Percentiles rank a stretch among this genome's conserved stretches.
These are phyloP conservation scores for Argynnis bischoffii DNA, from an alignment of 2,888 invertebrate genomes.

Conservation along the genomic window DNA sequence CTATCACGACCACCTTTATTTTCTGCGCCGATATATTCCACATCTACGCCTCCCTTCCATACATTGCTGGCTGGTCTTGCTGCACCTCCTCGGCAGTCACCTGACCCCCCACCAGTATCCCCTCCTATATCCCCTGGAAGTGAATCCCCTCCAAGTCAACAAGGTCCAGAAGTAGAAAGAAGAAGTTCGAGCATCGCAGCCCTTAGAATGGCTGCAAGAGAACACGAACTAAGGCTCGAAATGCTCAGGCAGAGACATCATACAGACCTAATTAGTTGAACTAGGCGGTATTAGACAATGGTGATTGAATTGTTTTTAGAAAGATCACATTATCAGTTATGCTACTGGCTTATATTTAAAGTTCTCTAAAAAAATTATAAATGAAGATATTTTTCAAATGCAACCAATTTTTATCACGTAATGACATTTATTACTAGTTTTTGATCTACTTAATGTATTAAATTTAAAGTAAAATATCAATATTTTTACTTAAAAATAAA, in stretches of 20 bases:
- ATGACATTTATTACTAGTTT: background rate
- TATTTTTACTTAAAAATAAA: background rate
- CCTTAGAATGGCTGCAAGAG: constrained; percentile 92
- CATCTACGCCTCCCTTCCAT: constrained; percentile 68
- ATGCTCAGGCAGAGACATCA: constrained; percentile 90
- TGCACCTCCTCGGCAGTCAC: constrained; percentile 75
- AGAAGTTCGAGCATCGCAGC: constrained; percentile 94
- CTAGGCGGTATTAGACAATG: constrained; percentile 38
- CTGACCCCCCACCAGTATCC: constrained; percentile 75
- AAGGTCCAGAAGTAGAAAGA: constrained; percentile 88
- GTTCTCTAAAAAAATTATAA: background rate
- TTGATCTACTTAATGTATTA: no score
- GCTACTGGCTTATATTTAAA: constrained; percentile 22
- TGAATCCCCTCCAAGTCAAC: constrained; percentile 75
- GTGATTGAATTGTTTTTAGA: constrained; percentile 23
- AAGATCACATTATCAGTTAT: constrained; percentile 12
- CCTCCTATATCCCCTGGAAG: constrained; percentile 80
- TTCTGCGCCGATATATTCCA: constrained; percentile 87
- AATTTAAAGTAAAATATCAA: no score
- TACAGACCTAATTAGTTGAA: constrained; percentile 90
- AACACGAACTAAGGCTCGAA: constrained; percentile 93
- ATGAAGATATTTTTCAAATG: no score
- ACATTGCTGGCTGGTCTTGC: constrained; percentile 71
- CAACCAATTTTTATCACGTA: background rate
- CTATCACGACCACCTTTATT: constrained; percentile 77